These are phyloP conservation scores for Onychostoma macrolepis DNA, from an alignment of 2,113 vertebrate species.

Conservation along the genomic window DNA sequence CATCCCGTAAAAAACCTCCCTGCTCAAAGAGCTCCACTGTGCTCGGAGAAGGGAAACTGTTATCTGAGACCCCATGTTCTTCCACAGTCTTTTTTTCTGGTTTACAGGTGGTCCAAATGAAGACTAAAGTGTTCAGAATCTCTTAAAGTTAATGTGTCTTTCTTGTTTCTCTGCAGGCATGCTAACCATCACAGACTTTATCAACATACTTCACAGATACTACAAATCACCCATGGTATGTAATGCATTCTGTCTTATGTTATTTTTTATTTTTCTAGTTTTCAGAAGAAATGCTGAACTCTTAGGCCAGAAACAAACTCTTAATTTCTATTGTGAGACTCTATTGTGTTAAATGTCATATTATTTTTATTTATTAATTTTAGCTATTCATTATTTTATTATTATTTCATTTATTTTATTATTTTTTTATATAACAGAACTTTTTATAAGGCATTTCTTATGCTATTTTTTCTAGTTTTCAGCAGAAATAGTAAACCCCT, in stretches of 20 bases:
- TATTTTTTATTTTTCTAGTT: not conserved
- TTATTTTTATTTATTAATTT: not conserved
- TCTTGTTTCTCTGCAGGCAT: constrained; percentile 80
- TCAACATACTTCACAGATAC: constrained; percentile 99
- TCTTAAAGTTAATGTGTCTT: not conserved
- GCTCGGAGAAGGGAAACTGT: not conserved
- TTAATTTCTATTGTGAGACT: not conserved
- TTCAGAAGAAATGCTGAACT: not conserved
- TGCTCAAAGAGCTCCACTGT: constrained; percentile 6
- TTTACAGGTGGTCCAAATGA: not conserved
- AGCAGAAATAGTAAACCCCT: no score
- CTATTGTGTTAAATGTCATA: not conserved
- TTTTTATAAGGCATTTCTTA: no score
- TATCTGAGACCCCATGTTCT: not conserved
- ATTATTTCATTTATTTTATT: not conserved
- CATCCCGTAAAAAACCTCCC: not conserved
- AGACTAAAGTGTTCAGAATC: not conserved
- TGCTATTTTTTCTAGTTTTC: no score
- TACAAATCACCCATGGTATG: constrained; percentile 98
- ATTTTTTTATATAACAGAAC: not conserved
- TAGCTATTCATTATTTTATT: not conserved
- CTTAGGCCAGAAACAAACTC: not conserved
- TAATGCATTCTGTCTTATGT: constrained; percentile 17
- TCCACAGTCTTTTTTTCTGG: not conserved
- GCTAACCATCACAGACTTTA: constrained; percentile 99